Conservation (phyloP, 2,797 vertebrate genomes). For the Bufotes viridis region DNA sequence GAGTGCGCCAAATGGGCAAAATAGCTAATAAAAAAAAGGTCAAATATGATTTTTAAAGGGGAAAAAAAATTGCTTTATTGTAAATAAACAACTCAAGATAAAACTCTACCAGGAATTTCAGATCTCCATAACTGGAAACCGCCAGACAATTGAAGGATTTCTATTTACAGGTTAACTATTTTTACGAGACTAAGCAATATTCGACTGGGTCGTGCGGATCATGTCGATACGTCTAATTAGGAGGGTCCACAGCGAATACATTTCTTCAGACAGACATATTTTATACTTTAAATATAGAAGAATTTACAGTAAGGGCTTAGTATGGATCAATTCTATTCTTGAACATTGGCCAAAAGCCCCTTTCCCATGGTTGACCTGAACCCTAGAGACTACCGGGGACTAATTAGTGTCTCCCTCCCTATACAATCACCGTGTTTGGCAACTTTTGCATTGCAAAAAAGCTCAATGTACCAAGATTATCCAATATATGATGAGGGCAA, state of each 20-base stretch:
- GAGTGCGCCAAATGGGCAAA: too few species aligned
- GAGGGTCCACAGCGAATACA: not conserved
- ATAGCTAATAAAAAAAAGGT: not conserved
- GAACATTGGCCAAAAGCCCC: not conserved
- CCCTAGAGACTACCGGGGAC: not conserved
- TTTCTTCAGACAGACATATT: not conserved
- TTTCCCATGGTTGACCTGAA: slow-evolving; percentile 2
- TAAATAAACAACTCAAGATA: not conserved
- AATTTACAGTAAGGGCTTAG: not conserved
- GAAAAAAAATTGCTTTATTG: not conserved
- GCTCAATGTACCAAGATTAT: not conserved
- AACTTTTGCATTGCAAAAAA: not conserved
- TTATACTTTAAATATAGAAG: not conserved
- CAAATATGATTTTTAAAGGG: not conserved
- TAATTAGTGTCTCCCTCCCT: not conserved
- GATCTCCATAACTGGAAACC: not conserved
- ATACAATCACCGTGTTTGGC: not conserved
- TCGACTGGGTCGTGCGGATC: not conserved
- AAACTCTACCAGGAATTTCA: not conserved
- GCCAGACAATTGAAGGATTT: not conserved
- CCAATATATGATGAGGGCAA: not conserved
- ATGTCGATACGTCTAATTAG: not conserved
- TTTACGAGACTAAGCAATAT: not conserved
- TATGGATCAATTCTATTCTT: not conserved
- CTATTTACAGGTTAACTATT: not conserved